Evolutionary conservation across 2,113 vertebrate genomes (phyloP).

Genomic region (Macquaria australasica): DNA sequence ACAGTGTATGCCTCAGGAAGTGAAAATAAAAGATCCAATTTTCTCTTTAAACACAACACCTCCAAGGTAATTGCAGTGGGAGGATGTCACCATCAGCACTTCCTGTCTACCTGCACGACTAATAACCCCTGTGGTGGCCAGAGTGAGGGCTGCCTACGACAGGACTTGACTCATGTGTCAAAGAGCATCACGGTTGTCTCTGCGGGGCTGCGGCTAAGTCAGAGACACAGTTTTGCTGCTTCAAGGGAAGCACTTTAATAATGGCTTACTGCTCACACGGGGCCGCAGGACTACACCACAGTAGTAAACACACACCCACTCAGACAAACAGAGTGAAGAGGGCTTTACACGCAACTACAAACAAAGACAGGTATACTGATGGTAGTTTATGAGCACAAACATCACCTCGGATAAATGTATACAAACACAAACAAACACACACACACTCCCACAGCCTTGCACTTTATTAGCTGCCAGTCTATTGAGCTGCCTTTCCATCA

Average conservation of each 20-base stretch:
- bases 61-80: constrained; percentile 13
- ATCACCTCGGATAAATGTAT: constrained; percentile 40
- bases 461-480: constrained; percentile 81
- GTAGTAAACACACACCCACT: constrained; percentile 70
- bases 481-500: constrained; percentile 74
- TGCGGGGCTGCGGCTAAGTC: constrained; percentile 26
- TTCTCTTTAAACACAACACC: constrained; percentile 31
- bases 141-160: constrained; percentile 40
- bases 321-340: constrained; percentile 43
- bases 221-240: constrained; percentile 49
- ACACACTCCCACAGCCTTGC: constrained; percentile 35
- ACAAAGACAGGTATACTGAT: constrained; percentile 62
- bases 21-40: constrained; percentile 10
- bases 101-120: constrained; percentile 14
- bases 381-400: constrained; percentile 66
- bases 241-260: constrained; percentile 68
- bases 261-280: constrained; percentile 61
- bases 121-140: constrained; percentile 44
- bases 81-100: constrained; percentile 42
- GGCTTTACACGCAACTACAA: constrained; percentile 53
- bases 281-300: constrained; percentile 31
- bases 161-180: constrained; percentile 47
- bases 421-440: constrained; percentile 30
- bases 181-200: constrained; percentile 44
- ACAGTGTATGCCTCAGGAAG: not conserved